A percentile compares a stretch with the other conserved stretches of the same genome.
Evolutionary conservation across 1,140 invertebrate genomes (phyloP).

Genomic region (Mactra quadrangularis): DNA sequence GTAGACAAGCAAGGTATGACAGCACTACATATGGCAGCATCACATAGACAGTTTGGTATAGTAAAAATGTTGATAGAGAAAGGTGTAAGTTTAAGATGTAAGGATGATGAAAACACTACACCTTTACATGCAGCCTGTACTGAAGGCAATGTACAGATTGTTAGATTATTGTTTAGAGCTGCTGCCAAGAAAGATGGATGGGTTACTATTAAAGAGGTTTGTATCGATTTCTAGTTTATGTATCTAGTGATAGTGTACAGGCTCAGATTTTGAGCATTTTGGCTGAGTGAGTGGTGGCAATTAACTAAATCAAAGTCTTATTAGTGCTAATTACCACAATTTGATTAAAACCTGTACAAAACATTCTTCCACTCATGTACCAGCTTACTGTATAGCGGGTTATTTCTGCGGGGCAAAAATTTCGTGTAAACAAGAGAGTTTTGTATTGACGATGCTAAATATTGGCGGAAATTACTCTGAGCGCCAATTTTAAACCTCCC

Average conservation of each 20-base stretch:
- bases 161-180: conserved; percentile 80
- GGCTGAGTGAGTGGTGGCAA: not conserved
- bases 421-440: no score
- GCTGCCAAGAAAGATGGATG: conserved; percentile 74
- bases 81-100: conserved; percentile 86
- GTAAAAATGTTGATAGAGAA: conserved; percentile 88
- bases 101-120: conserved; percentile 83
- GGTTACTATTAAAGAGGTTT: conserved; percentile 77
- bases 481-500: no score
- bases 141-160: conserved; percentile 82
- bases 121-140: conserved; percentile 83
- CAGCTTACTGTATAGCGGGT: no score
- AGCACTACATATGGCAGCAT: conserved; percentile 91
- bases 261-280: not conserved
- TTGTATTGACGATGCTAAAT: no score
- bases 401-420: no score
- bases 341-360: no score
- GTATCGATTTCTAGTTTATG: conserved; percentile 16
- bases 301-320: not conserved
- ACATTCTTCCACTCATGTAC: no score
- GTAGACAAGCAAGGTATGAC: conserved; percentile 86
- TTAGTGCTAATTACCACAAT: no score
- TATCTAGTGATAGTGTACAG: not conserved
- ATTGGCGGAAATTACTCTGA: no score
- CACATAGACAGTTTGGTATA: conserved; percentile 90